Base-by-base conservation (phyloP, 2,888 invertebrate species). In the Ectropis crepuscularia region DNA sequence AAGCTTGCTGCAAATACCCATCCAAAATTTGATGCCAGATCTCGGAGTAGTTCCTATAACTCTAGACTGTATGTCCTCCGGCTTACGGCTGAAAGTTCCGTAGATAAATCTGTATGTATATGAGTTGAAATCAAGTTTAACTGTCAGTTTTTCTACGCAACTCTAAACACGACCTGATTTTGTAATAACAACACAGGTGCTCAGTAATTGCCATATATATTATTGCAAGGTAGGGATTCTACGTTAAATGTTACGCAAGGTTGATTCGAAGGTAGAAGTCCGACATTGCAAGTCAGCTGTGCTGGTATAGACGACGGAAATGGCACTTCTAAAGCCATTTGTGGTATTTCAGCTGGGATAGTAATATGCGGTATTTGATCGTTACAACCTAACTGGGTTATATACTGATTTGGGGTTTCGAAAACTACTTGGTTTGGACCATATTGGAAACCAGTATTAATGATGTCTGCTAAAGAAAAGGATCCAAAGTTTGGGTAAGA, bases 231-330 rank as follows among this genome's bases (percentile, higher is more conserved):
- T 5, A 80, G 38, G 5, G 85, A 71, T 7, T 86, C 83, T 0
- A 82, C 80, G 53, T 79, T 78, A 0, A 83, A 67, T 53, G 74
- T 81, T 0, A 87, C 75, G 47, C 78, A 78, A 0, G 86, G 85
- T 0, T 75, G 57, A 50, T 73, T 75, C 0, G 71, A 57, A 0
- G 79, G 74, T 12, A 75, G 61, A 54, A 75, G 79, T 0, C 80
- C 82, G 54, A 81, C 77, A 51, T 78, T 82, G 54, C 83, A 84
- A 0, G 68, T 67, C 42, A 85, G 50, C 42, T 83, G 81, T 1
- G 81, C 81, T 28, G 85, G 85, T n/a, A 85, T 80, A 6, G 78
- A 64, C 0, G 80, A 58, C 0, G 85, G 85, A 38, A 83, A 74
- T 0, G 77, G 9, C 0, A 85, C 71, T 49, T 85, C 82, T 12